Conservation (phyloP, 2,888 invertebrate species). For the Folsomia manolachei region DNA sequence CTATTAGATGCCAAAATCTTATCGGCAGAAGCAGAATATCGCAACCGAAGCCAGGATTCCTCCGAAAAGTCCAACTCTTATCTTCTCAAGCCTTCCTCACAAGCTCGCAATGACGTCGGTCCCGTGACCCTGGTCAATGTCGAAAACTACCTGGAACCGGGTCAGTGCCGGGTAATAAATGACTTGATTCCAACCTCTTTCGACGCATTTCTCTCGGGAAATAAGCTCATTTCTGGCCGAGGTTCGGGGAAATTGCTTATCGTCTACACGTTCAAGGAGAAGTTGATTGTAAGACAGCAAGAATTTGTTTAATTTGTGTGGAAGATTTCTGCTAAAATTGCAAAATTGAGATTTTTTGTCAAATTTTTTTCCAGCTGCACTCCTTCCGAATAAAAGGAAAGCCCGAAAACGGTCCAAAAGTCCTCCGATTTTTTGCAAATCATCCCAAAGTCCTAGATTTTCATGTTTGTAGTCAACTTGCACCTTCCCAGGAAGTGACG, state of each 20-base stretch:
- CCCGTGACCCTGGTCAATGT: not conserved
- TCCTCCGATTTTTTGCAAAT: conserved; percentile 30
- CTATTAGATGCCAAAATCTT: conserved; percentile 25
- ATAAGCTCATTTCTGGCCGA: conserved; percentile 25
- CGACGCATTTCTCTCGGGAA: conserved; percentile 26
- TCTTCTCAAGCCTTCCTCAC: not conserved
- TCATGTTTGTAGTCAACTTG: conserved; percentile 18
- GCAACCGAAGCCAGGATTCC: not conserved
- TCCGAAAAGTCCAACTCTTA: no score
- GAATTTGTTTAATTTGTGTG: not conserved
- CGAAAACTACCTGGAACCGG: conserved; percentile 18
- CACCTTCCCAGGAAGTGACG: conserved; percentile 34
- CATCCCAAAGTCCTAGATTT: conserved; percentile 34
- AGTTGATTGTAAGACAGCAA: conserved; percentile 23
- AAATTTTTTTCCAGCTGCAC: conserved; percentile 23
- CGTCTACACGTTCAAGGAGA: conserved; percentile 27
- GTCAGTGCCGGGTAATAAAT: conserved; percentile 23
- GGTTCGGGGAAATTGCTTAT: conserved; percentile 28
- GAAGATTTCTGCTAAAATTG: not conserved
- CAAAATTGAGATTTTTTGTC: no score
- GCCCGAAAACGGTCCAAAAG: conserved; percentile 27
- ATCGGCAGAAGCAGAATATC: conserved; percentile 16
- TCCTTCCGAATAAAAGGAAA: conserved; percentile 30
- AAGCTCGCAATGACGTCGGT: not conserved
- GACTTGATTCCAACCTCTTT: conserved; percentile 26